Conservation (phyloP, 1,140 invertebrate genomes). For the Drosophila repleta region DNA sequence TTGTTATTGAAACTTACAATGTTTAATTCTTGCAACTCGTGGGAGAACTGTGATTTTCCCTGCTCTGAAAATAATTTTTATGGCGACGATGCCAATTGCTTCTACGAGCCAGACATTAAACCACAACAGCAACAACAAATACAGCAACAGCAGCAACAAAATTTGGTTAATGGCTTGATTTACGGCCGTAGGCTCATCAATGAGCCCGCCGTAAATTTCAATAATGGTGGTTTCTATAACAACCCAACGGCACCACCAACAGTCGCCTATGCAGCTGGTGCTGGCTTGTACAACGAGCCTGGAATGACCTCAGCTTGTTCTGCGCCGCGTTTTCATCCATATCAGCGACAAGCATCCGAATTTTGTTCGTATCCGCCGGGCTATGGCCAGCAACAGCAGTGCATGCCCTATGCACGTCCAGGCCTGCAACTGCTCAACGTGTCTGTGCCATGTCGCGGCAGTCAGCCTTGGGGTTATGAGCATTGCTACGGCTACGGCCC, state of each 20-base stretch:
- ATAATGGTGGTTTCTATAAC: conserved; percentile 53
- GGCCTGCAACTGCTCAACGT: conserved; percentile 39
- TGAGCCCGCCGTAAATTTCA: conserved; percentile 70
- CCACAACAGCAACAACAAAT: conserved; percentile 31
- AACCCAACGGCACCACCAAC: conserved; percentile 3
- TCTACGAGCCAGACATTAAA: conserved; percentile 55
- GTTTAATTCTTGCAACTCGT: conserved; percentile 60
- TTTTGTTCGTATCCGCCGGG: conserved; percentile 3
- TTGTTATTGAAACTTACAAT: conserved; percentile 24
- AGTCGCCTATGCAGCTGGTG: conserved; percentile 13
- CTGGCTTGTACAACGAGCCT: conserved; percentile 27
- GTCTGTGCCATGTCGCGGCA: conserved; percentile 85
- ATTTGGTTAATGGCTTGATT: conserved; percentile 34
- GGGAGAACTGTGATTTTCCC: conserved; percentile 67
- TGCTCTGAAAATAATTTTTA: conserved; percentile 65
- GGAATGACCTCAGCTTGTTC: conserved; percentile 7
- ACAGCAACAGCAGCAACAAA: conserved; percentile 34
- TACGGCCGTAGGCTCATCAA: conserved; percentile 54
- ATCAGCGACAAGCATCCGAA: conserved; percentile 39
- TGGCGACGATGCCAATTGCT: conserved; percentile 56
- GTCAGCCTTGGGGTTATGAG: conserved; percentile 86
- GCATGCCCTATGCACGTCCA: conserved; percentile 33
- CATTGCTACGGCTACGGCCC: conserved; percentile 86
- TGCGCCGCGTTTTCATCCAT: conserved; percentile 58
- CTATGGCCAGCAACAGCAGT: conserved; percentile 26